These are phyloP conservation scores for Cololabis saira DNA, from an alignment of 2,113 vertebrate genomes.

Conservation along the genomic window DNA sequence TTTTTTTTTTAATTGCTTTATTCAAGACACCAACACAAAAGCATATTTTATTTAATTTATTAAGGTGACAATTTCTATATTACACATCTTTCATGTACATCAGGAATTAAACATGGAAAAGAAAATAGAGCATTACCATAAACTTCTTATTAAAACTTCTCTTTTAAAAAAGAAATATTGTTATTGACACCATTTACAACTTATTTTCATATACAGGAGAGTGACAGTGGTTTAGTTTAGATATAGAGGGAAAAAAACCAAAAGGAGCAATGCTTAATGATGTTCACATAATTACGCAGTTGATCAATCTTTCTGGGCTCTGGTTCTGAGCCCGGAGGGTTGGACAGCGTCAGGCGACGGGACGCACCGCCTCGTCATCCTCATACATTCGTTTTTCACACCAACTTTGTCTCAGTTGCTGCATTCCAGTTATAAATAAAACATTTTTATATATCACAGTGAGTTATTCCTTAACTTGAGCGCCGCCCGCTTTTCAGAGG, in stretches of 20 bases:
- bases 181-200: constrained; percentile 82
- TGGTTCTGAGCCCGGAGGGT: too few species aligned
- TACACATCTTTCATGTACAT: constrained; percentile 75
- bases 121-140: constrained; percentile 71
- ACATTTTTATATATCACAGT: too few species aligned
- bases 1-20: neutral
- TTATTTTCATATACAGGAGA: constrained; percentile 72
- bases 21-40: neutral
- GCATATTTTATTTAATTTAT: constrained; percentile 70
- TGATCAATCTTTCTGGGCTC: too few species aligned
- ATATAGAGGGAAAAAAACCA: constrained; percentile 16
- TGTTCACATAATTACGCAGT: constrained; percentile 60
- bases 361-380: too few species aligned
- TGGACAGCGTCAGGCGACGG: too few species aligned
- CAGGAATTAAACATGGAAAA: constrained; percentile 68
- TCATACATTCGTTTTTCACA: too few species aligned
- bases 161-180: constrained; percentile 76
- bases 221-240: constrained; percentile 59
- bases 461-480: too few species aligned
- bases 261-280: constrained; percentile 18
- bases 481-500: too few species aligned
- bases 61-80: constrained; percentile 70
- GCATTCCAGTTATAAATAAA: too few species aligned
- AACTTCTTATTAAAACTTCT: too few species aligned
- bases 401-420: too few species aligned